Evolutionary conservation across 2,113 vertebrate genomes (phyloP).

Genomic region (Tamias sibiricus): DNA sequence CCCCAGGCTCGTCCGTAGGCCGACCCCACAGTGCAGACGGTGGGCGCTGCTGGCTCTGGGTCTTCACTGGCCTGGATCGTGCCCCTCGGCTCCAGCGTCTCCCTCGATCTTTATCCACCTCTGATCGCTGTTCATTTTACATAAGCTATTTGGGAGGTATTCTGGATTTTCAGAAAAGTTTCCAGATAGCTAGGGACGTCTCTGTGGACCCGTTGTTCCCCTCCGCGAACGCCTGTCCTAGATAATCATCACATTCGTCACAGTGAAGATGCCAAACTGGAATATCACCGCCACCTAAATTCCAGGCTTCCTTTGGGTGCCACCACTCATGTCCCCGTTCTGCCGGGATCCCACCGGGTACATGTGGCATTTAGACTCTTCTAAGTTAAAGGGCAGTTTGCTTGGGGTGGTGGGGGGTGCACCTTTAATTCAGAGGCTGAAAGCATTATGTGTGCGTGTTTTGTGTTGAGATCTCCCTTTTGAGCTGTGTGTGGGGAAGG

Average conservation of each 20-base stretch:
- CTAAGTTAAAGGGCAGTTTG: not conserved
- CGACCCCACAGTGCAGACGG: not conserved
- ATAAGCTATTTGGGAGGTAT: not conserved
- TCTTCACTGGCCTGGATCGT: not conserved
- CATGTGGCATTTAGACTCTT: not conserved
- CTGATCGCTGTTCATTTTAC: not conserved
- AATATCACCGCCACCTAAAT: not conserved
- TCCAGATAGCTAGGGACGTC: not conserved
- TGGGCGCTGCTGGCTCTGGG: not conserved
- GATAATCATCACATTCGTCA: not conserved
- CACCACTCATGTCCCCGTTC: not conserved
- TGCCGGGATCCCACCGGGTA: not conserved
- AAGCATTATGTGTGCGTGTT: fast-evolving
- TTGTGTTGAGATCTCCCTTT: not conserved
- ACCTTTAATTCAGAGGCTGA: not conserved
- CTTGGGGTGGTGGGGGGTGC: not conserved
- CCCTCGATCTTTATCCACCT: not conserved
- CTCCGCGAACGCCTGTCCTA: not conserved
- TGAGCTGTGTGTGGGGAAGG: not conserved
- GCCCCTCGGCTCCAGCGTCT: not conserved
- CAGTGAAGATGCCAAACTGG: not conserved
- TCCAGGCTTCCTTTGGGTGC: not conserved
- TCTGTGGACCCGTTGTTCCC: not conserved
- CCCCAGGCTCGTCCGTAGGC: not conserved
- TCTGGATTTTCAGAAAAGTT: not conserved